Conservation (phyloP, 53 echinoderm and acorn worm species). For the Mesocentrotus franciscanus region DNA sequence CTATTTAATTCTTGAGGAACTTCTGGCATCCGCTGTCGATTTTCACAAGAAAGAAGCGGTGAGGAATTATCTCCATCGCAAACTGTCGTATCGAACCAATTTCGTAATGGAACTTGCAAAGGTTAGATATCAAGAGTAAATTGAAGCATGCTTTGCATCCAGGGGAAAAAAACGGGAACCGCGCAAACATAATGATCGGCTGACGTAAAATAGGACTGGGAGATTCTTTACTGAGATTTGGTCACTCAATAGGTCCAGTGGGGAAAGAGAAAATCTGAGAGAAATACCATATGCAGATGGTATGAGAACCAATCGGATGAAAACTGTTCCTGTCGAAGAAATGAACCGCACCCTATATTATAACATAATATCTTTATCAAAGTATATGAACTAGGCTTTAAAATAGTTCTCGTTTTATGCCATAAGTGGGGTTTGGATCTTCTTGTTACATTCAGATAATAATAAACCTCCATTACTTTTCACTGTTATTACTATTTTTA, state of each 20-base stretch:
- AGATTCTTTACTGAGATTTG: background rate
- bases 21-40: conserved; percentile 37
- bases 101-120: conserved; percentile 32
- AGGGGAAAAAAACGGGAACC: background rate
- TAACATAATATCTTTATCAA: background rate
- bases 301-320: background rate
- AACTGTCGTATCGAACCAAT: conserved; percentile 41
- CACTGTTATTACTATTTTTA: too few species aligned
- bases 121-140: conserved; percentile 51
- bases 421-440: too few species aligned
- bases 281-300: background rate
- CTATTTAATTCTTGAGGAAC: conserved; percentile 45
- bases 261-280: background rate
- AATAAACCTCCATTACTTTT: too few species aligned
- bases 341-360: background rate
- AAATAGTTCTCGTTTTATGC: too few species aligned
- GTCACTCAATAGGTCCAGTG: background rate
- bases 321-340: background rate
- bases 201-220: background rate
- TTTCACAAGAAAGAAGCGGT: background rate
- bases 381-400: background rate
- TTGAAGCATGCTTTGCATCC: conserved; percentile 23
- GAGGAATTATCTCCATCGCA: conserved; percentile 42
- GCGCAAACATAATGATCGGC: conserved; percentile 14
- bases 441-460: too few species aligned